Evolutionary conservation across 2,113 vertebrate genomes (phyloP).

Genomic region (Laticauda laticaudata): DNA sequence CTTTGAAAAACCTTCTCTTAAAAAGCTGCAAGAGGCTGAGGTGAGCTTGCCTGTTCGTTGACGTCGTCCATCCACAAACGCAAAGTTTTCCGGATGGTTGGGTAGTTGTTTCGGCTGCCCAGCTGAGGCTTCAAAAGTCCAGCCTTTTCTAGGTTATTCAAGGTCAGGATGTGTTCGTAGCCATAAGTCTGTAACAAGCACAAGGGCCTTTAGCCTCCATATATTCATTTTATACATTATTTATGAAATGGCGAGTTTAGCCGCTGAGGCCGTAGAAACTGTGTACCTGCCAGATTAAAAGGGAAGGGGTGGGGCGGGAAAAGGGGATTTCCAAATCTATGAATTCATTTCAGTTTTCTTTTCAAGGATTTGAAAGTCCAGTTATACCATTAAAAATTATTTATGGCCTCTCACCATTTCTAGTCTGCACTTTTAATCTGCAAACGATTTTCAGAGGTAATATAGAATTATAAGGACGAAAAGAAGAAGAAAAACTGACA

Average conservation of each 20-base stretch:
- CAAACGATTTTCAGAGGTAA: neutral
- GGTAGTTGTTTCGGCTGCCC: conserved; percentile 89
- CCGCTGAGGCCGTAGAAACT: neutral
- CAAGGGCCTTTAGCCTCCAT: neutral
- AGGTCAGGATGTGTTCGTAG: conserved; percentile 90
- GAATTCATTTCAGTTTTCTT: neutral
- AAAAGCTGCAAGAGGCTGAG: neutral
- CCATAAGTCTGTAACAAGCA: conserved; percentile 84
- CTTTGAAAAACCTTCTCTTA: accelerated
- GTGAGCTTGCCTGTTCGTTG: conserved; percentile 83
- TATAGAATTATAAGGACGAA: neutral
- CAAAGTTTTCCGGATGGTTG: conserved; percentile 92
- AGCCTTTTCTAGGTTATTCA: conserved; percentile 91
- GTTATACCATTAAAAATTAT: neutral
- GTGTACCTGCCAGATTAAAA: neutral
- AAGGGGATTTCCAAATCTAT: neutral
- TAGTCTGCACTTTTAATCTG: neutral
- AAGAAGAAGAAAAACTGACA: neutral
- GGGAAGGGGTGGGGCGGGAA: no score
- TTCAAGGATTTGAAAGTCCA: neutral
- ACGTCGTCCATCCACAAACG: conserved; percentile 98
- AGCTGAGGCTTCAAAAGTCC: conserved; percentile 86
- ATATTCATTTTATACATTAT: neutral
- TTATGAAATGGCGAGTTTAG: neutral
- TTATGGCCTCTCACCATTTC: neutral